phyloP scores from a whole-genome alignment of 2,888 invertebrate species.

The Operophtera brumata region DNA sequence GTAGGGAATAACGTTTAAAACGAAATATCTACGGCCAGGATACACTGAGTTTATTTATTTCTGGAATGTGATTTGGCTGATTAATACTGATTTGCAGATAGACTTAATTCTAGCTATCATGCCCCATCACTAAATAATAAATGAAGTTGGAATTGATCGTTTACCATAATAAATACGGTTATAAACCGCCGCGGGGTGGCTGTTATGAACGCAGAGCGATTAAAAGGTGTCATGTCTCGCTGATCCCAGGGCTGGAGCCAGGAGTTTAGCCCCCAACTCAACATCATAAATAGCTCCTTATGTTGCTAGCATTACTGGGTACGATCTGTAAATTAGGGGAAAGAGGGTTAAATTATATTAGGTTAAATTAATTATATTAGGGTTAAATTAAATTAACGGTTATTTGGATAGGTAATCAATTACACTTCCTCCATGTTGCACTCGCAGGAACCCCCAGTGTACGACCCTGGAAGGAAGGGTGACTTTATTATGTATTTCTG shows the following conservation, averaged over 20 bases:
- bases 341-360: no score
- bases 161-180: constrained; percentile 32
- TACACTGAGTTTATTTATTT: no score
- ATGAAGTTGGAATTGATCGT: constrained; percentile 27
- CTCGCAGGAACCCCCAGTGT: not conserved
- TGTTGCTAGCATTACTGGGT: no score
- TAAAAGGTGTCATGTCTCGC: constrained; percentile 4
- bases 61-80: no score
- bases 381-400: no score
- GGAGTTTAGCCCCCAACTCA: not conserved
- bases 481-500: constrained; percentile 8
- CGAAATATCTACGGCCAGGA: no score
- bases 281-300: no score
- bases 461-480: not conserved
- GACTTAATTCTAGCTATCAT: not conserved
- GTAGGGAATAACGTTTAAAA: no score
- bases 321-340: no score
- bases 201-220: constrained; percentile 3
- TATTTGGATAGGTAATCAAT: no score
- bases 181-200: constrained; percentile 14
- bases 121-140: not conserved
- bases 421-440: no score
- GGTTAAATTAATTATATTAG: no score
- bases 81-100: not conserved
- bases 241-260: not conserved